These are phyloP conservation scores for Hecatera dysodea DNA, from an alignment of 2,888 invertebrate genomes.

Conservation along the genomic window DNA sequence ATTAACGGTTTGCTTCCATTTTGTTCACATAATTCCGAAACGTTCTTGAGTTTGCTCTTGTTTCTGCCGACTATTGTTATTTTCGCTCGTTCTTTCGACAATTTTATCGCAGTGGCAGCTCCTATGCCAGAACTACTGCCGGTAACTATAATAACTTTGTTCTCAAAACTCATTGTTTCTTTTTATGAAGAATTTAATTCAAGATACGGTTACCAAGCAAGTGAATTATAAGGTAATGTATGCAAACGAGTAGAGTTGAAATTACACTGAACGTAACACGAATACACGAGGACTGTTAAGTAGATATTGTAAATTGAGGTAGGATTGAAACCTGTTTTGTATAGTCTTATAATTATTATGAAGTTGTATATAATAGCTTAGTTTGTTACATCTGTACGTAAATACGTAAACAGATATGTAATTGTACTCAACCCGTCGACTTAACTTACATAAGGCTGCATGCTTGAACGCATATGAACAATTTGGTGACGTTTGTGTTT, in stretches of 20 bases:
- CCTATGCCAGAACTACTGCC: slow-evolving; percentile 70
- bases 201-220: slow-evolving; percentile 2
- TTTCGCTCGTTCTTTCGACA: slow-evolving; percentile 62
- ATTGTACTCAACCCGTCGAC: background rate
- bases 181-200: slow-evolving; percentile 1
- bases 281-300: slow-evolving; percentile 4
- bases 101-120: slow-evolving; percentile 64
- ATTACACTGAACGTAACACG: slow-evolving; percentile 21
- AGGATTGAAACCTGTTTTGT: slow-evolving; percentile 26
- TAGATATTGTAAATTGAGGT: background rate
- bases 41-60: slow-evolving; percentile 61
- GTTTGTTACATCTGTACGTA: background rate
- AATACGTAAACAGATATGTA: background rate
- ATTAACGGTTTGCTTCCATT: slow-evolving; percentile 63
- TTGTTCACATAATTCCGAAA: slow-evolving; percentile 61
- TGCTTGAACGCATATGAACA: slow-evolving; percentile 4
- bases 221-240: background rate
- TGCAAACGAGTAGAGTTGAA: slow-evolving; percentile 8
- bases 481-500: background rate
- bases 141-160: slow-evolving; percentile 69
- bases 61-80: slow-evolving; percentile 69
- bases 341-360: background rate
- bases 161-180: slow-evolving; percentile 62
- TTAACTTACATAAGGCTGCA: background rate
- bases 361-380: background rate